Evolutionary conservation across 2,888 invertebrate genomes (phyloP), one percentile per base, ranked within the genome.

Genomic region (Agelastica alni): DNA sequence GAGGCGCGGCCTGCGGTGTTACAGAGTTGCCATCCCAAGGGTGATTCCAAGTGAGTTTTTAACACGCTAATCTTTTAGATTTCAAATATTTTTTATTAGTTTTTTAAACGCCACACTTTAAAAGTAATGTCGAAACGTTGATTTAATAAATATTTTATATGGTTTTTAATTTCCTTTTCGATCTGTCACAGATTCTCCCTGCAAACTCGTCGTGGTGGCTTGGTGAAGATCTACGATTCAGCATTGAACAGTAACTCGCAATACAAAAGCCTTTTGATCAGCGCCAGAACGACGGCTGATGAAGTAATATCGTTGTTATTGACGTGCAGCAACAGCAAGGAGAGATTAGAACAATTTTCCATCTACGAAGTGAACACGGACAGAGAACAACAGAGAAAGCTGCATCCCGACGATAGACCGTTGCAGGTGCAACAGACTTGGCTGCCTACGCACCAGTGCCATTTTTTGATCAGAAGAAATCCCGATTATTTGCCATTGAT

Each of bases 11-110:
- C 96, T 0, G 93, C 95, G 0, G 93, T 92, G 54, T 79, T 96
- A 55, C 94, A 96, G 77, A 90, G 93, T 13, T 96, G 96, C 74
- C 95, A 96, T 78, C 96, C 96, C 1, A 87, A 88, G 74, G 94
- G 95, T 60, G 93, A 95, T 78, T 94, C 94, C 37, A 90, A 90
- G 91, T 89, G 71, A 79, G 81, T 78, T 3, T 14, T 14, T 13
- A 37, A 37, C 5, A 16, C 3, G n/a, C n/a, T n/a, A n/a, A n/a
- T n/a, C n/a, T n/a, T n/a, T n/a, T n/a, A n/a, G n/a, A n/a, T n/a
- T n/a, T n/a, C n/a, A n/a, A n/a, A n/a, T n/a, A n/a, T n/a, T n/a
- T n/a, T n/a, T n/a, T n/a, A n/a, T n/a, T n/a, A n/a, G n/a, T n/a
- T n/a, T n/a, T n/a, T n/a, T n/a, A n/a, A n/a, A n/a, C n/a, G n/a